These are phyloP conservation scores for Toxotes chatareus DNA, from an alignment of 2,113 vertebrate species.

Conservation along the genomic window DNA sequence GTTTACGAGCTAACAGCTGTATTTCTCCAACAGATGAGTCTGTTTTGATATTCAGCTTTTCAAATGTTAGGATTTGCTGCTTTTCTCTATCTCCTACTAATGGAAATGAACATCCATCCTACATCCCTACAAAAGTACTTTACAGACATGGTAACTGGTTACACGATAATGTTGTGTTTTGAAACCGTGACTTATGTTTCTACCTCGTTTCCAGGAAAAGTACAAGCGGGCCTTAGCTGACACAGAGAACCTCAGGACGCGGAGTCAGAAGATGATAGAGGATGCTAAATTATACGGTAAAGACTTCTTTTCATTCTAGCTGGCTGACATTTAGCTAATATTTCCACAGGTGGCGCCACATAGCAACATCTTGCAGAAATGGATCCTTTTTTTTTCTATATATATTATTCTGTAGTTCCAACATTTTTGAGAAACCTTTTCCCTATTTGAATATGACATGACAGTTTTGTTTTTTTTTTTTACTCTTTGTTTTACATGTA, in stretches of 20 bases:
- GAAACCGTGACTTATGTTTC: not conserved
- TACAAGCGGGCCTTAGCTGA: conserved; percentile 96
- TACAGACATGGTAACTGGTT: not conserved
- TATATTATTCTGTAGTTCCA: not conserved
- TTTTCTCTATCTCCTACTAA: too few species aligned
- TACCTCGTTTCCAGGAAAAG: conserved; percentile 87
- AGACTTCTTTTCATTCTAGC: not conserved
- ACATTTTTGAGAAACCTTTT: too few species aligned
- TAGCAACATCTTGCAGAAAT: not conserved
- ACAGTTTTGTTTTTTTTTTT: not conserved
- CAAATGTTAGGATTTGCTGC: too few species aligned
- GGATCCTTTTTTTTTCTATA: not conserved
- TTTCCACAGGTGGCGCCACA: not conserved
- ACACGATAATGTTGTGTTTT: not conserved
- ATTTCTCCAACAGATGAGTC: too few species aligned
- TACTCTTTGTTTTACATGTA: too few species aligned
- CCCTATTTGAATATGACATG: too few species aligned
- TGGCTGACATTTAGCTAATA: not conserved
- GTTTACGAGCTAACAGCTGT: too few species aligned
- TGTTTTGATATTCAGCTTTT: too few species aligned
- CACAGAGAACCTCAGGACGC: conserved; percentile 93
- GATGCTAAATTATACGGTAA: conserved; percentile 96
- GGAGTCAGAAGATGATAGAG: conserved; percentile 93
- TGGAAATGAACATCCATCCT: too few species aligned
- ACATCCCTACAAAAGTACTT: not conserved